Evolutionary conservation across 1,140 invertebrate genomes (phyloP).

Genomic region (Penaeus japonicus): DNA sequence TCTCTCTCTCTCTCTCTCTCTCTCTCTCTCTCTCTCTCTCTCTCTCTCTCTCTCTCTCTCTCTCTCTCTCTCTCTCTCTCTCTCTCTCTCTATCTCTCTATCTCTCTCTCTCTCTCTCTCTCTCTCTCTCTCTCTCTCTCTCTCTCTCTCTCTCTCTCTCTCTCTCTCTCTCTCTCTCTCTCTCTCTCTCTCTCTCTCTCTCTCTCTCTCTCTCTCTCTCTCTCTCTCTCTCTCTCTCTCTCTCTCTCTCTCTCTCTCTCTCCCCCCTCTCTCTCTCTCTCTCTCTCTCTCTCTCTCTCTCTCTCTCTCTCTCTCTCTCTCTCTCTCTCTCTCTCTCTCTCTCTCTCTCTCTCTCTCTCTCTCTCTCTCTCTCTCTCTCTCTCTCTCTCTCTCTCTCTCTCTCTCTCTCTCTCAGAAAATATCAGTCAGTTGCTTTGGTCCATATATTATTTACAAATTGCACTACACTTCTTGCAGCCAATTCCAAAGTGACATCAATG

Average conservation of each 20-base stretch:
- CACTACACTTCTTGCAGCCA: slow-evolving; percentile 68
- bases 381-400: too few relatives aligned
- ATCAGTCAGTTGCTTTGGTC: too few relatives aligned
- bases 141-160: too few relatives aligned
- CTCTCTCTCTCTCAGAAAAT: too few relatives aligned
- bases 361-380: too few relatives aligned
- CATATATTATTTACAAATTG: neutral
- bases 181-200: neutral
- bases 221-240: neutral
- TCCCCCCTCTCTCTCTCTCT: neutral
- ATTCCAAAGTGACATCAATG: slow-evolving; percentile 77
- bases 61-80: neutral
- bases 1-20: neutral
- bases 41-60: neutral
- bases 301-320: too few relatives aligned
- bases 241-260: neutral
- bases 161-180: too few relatives aligned
- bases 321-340: too few relatives aligned
- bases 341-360: too few relatives aligned
- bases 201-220: neutral
- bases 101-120: too few relatives aligned
- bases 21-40: neutral
- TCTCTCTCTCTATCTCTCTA: neutral
- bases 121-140: slow-evolving; percentile 4
- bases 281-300: neutral